Evolutionary conservation across 2,113 vertebrate species (phyloP), one percentile per base, ranked within the genome.

Genomic region (Pelmatolapia mariae): DNA sequence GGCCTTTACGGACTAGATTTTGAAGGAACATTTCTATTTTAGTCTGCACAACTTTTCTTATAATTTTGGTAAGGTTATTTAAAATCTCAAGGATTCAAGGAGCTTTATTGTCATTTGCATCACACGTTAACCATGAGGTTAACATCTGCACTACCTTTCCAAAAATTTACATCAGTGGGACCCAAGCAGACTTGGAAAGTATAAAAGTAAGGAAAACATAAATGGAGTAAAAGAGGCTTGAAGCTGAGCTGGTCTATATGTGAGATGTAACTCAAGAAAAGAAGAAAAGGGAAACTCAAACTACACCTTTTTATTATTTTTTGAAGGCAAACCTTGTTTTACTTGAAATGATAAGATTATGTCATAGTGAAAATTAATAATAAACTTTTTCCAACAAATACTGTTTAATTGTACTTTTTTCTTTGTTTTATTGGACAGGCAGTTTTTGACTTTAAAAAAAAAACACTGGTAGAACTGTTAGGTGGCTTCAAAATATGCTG

Each of bases 21-120:
- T 38, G 61, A 38, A 38, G 18, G 4, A 66, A 66, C 31, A 66
- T 66, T 38, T 66, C 18, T 66, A 66, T 38, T 38, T 66, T 38
- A 36, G 61, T n/a, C 31, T 66, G 10, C 31, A 8, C 31, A 66
- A 66, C 6, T 38, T 12, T 63, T 40, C 10, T 1, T 1, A 63
- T 7, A n/a, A 36, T 66, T 66, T 66, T 12, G 31, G 31, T 66
- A 66, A 36, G 0, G 0, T 63, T 63, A 63, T 36, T 63, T 36
- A 36, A 63, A 63, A 63, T 36, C 16, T 61, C 16, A 61, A 33
- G 57, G 29, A 61, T 3, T 61, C 57, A 61, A 7, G 57, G 16
- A 33, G 57, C 57, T 61, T 61, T 33, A 0, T 19, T 19, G 57
- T 61, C 57, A 10, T 61, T 33, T 0, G 2, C 0, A 5, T 61